A percentile compares a stretch with the other conserved stretches of the same genome.
Evolutionary conservation across 2,113 vertebrate species (phyloP).

Genomic region (Nanger granti): DNA sequence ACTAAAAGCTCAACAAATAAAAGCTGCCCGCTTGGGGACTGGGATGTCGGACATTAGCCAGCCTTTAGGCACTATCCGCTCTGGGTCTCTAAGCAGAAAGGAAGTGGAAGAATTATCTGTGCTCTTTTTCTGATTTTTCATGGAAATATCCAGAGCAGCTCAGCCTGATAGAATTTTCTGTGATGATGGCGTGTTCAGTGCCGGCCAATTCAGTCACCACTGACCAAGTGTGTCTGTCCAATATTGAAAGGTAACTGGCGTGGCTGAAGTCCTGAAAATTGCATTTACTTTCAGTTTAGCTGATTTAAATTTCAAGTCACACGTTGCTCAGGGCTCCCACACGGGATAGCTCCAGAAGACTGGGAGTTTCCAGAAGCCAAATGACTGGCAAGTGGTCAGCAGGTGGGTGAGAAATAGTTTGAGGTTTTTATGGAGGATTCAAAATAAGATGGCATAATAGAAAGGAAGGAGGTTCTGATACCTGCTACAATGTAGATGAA

Average conservation of each 20-base stretch:
- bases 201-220: rapidly evolving
- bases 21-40: background rate
- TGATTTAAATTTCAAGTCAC: background rate
- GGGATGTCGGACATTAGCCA: background rate
- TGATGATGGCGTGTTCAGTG: background rate
- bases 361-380: background rate
- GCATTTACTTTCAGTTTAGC: background rate
- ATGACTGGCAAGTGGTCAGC: background rate
- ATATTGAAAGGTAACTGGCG: background rate
- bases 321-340: background rate
- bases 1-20: background rate
- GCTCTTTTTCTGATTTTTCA: background rate
- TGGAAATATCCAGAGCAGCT: background rate
- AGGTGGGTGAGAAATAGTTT: background rate
- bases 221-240: background rate
- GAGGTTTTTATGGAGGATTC: background rate
- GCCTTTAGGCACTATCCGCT: too few species aligned
- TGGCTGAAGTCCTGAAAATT: background rate
- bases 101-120: background rate
- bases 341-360: background rate
- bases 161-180: background rate
- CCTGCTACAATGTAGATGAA: background rate
- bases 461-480: background rate
- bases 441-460: background rate
- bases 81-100: rapidly evolving